A percentile compares a stretch with the other conserved stretches of the same genome.
Evolutionary conservation across 2,888 invertebrate genomes (phyloP).

Genomic region (Zhuqinia jingwanae): DNA sequence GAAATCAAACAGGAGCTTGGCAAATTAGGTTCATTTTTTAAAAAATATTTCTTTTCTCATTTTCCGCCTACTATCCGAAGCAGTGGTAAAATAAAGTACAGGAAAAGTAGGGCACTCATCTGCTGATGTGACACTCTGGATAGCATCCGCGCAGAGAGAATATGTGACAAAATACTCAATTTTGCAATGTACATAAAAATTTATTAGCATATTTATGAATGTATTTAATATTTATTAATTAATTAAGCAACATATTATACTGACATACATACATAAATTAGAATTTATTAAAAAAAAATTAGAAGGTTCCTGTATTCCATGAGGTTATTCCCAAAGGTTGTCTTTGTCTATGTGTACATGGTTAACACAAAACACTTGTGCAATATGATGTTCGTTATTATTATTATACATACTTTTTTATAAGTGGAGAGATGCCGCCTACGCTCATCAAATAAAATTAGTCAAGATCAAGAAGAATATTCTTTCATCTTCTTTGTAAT

Average conservation of each 20-base stretch:
- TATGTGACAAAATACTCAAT: conserved; percentile 63
- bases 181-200: conserved; percentile 49
- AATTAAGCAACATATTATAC: not conserved
- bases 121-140: not conserved
- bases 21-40: not conserved
- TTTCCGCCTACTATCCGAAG: too few relatives aligned
- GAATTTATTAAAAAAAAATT: too few relatives aligned
- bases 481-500: too few relatives aligned
- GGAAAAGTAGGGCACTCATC: not conserved
- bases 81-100: not conserved
- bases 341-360: too few relatives aligned
- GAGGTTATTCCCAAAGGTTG: not conserved
- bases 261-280: too few relatives aligned
- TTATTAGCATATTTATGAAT: not conserved
- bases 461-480: too few relatives aligned
- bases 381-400: too few relatives aligned
- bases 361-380: too few relatives aligned
- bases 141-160: conserved; percentile 2
- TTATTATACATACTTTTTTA: too few relatives aligned
- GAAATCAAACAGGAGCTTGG: too few relatives aligned
- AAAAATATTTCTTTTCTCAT: not conserved
- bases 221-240: not conserved
- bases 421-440: too few relatives aligned
- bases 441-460: too few relatives aligned
- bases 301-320: not conserved